phyloP scores from a whole-genome alignment of 1,140 invertebrate species.

The Meteorus sp. region DNA sequence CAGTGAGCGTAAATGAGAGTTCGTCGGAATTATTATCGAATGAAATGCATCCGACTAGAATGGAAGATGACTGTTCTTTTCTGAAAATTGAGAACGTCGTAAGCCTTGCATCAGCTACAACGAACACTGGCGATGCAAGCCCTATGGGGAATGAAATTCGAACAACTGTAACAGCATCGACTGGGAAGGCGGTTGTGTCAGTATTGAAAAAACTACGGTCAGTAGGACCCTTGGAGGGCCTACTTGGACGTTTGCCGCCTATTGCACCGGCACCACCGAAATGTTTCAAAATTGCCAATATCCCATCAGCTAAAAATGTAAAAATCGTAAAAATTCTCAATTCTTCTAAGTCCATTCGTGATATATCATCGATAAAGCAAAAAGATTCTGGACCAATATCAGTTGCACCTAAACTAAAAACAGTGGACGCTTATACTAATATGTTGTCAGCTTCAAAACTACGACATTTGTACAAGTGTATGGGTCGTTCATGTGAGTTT shows the following conservation, averaged over 20 bases:
- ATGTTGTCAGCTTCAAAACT: slow-evolving; percentile 50
- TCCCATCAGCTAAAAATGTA: slow-evolving; percentile 25
- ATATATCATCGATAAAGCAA: slow-evolving; percentile 15
- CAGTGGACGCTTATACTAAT: slow-evolving; percentile 34
- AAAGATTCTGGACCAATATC: slow-evolving; percentile 27
- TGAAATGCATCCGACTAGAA: slow-evolving; percentile 16
- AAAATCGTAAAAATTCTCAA: slow-evolving; percentile 40
- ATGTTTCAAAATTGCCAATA: background rate
- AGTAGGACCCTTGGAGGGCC: background rate
- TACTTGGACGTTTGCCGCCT: slow-evolving; percentile 29
- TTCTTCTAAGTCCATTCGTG: too few species aligned
- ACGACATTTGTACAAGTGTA: slow-evolving; percentile 63
- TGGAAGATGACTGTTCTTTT: slow-evolving; percentile 42
- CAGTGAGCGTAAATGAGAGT: slow-evolving; percentile 6
- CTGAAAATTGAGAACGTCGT: slow-evolving; percentile 53
- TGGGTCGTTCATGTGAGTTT: slow-evolving; percentile 59
- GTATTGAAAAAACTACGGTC: slow-evolving; percentile 39
- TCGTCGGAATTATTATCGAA: background rate
- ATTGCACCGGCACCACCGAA: background rate
- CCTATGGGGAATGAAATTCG: slow-evolving; percentile 42
- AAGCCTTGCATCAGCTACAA: slow-evolving; percentile 43
- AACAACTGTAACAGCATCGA: slow-evolving; percentile 40
- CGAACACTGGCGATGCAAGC: slow-evolving; percentile 27
- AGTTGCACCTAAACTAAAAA: slow-evolving; percentile 38
- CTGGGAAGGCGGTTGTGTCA: slow-evolving; percentile 37